Percentiles rank a stretch among this genome's conserved stretches.
These are phyloP conservation scores for Heliconius nattereri DNA, from an alignment of 1,140 invertebrate genomes.

Conservation along the genomic window DNA sequence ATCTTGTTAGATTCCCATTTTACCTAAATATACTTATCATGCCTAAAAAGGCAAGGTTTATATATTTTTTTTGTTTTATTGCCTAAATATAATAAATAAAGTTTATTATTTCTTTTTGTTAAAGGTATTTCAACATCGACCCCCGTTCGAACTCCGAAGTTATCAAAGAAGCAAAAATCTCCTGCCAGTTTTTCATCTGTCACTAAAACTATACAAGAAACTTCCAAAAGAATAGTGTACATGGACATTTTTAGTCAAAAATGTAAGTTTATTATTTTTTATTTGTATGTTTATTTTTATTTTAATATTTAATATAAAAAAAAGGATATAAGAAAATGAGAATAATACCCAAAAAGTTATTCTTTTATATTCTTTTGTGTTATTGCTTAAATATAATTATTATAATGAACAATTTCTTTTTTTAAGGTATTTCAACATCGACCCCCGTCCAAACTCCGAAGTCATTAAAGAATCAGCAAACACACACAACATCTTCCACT, in stretches of 20 bases:
- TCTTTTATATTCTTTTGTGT: background rate
- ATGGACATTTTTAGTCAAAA: background rate
- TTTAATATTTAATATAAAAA: too few species aligned
- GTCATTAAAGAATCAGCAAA: background rate
- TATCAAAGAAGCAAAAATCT: background rate
- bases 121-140: background rate
- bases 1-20: too few species aligned
- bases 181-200: constrained; percentile 14
- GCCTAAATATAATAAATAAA: background rate
- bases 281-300: too few species aligned
- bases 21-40: too few species aligned
- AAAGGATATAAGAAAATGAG: too few species aligned
- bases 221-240: background rate
- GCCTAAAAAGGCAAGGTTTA: too few species aligned
- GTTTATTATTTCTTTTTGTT: background rate
- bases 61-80: background rate
- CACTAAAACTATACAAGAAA: constrained; percentile 7
- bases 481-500: constrained; percentile 1
- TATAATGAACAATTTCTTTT: too few species aligned
- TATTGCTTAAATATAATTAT: background rate
- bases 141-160: background rate
- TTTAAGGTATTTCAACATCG: background rate
- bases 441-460: background rate
- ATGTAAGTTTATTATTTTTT: background rate
- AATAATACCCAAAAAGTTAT: too few species aligned